Evolutionary conservation across 2,113 vertebrate genomes (phyloP).

Genomic region (Eudyptes chrysolophus): DNA sequence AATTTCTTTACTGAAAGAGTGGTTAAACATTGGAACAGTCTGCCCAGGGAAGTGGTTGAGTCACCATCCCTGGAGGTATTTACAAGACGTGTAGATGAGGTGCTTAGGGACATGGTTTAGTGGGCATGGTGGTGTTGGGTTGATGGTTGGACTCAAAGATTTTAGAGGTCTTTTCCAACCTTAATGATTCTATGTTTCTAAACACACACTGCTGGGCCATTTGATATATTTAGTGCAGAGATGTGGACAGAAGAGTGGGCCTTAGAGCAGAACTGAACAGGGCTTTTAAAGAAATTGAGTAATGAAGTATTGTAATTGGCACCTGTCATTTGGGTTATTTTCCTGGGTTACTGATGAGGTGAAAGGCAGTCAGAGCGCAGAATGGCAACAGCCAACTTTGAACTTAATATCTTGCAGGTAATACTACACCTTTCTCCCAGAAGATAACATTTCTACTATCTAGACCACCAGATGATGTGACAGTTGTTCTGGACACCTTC

Average conservation of each 20-base stretch:
- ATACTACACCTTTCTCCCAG: background rate
- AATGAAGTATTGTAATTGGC: background rate
- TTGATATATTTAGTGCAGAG: background rate
- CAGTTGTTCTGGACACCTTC: background rate
- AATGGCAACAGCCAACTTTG: background rate
- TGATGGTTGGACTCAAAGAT: too few species aligned
- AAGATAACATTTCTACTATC: background rate
- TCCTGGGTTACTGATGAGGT: background rate
- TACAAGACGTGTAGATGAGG: too few species aligned
- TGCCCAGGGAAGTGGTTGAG: too few species aligned
- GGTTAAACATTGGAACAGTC: too few species aligned
- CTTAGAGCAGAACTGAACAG: background rate
- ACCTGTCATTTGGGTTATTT: background rate
- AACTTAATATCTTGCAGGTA: background rate
- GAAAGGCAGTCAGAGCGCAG: background rate
- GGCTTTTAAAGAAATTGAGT: background rate
- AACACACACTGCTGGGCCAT: background rate
- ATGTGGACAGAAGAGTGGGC: background rate
- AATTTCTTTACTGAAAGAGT: too few species aligned
- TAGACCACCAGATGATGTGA: background rate
- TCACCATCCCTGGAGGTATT: too few species aligned
- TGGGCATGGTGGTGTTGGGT: too few species aligned
- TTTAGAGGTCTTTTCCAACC: too few species aligned
- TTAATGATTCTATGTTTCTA: too few species aligned
- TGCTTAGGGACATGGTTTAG: too few species aligned